A percentile compares a stretch with the other conserved stretches of the same genome.
phyloP scores from a whole-genome alignment of 2,797 vertebrate genomes.

The Tapirus indicus region DNA sequence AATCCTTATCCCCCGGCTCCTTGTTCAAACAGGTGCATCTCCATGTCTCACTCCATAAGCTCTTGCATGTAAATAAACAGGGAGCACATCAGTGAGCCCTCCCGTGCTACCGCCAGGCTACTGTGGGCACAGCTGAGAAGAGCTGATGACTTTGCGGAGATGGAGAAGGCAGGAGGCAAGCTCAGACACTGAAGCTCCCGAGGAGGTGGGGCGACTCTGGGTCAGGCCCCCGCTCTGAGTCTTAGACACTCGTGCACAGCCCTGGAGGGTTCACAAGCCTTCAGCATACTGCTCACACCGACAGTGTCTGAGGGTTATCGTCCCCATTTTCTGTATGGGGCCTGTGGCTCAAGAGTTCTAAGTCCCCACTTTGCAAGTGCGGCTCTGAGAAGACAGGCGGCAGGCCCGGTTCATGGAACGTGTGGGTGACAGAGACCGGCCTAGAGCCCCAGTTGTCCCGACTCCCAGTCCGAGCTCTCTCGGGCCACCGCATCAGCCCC shows the following conservation, averaged over 20 bases:
- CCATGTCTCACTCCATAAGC: neutral
- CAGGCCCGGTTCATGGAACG: neutral
- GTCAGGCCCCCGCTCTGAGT: neutral
- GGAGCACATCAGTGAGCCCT: neutral
- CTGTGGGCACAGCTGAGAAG: neutral
- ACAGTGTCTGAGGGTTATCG: neutral
- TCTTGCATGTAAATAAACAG: conserved; percentile 31
- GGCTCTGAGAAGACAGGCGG: neutral
- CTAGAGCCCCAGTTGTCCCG: neutral
- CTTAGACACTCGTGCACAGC: neutral
- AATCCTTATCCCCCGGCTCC: neutral
- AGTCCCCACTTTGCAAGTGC: neutral
- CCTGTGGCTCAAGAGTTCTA: neutral
- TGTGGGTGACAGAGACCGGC: neutral
- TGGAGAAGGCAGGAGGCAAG: neutral
- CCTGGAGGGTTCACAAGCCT: neutral
- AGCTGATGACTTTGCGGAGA: neutral
- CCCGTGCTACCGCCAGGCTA: neutral
- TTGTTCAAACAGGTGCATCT: neutral
- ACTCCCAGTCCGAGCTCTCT: neutral
- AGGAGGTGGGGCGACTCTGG: rapidly evolving
- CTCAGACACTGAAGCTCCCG: neutral
- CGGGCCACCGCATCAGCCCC: neutral
- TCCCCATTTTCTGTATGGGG: neutral
- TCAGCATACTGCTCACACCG: rapidly evolving